Evolutionary conservation across 2,888 invertebrate genomes (phyloP), one percentile per base, ranked within the genome.

Genomic region (Trichogramma evanescens): DNA sequence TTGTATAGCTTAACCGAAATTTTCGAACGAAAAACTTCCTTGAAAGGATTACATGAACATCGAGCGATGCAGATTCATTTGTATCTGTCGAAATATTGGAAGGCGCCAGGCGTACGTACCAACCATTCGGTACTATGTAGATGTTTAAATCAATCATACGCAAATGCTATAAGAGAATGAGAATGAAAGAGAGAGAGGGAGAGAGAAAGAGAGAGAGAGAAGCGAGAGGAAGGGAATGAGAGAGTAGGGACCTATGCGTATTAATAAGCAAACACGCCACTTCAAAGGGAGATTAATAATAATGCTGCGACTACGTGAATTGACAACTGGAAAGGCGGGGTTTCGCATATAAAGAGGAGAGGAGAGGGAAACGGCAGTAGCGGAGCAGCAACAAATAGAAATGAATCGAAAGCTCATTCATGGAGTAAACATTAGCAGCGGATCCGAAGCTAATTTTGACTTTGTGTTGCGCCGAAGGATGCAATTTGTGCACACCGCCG

Each of bases 101-200:
- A 62, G 50, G 54, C 46, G 53, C 48, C 50, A 13, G 39, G 49
- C 53, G 6, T 40, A 41, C 50, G 26, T 5, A 40, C 40, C 44
- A 4, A n/a, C 7, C 13, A n/a, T 26, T 49, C 44, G 43, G 44
- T 40, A 7, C 42, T 43, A 39, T 66, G 60, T 63, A 61, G 68
- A 66, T 71, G 69, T 70, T 72, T 71, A 68, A 76, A 76, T 75
- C 76, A 74, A 77, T 77, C 75, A 75, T 74, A 74, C 68, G 68
- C 71, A 13, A 13, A 13, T 13, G 13, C 13, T 13, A 2, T 13
- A 13, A 13, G 13, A 13, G 13, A 13, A 13, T 13, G 13, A 13
- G 13, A 13, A 13, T 13, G 13, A 13, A 13, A 13, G 13, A 13
- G 13, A 13, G 13, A 13, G 13, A 13, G 13, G 13, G 13, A 13